Evolutionary conservation across 2,888 invertebrate species (phyloP).

Genomic region (Trissolcus brochymenae): DNA sequence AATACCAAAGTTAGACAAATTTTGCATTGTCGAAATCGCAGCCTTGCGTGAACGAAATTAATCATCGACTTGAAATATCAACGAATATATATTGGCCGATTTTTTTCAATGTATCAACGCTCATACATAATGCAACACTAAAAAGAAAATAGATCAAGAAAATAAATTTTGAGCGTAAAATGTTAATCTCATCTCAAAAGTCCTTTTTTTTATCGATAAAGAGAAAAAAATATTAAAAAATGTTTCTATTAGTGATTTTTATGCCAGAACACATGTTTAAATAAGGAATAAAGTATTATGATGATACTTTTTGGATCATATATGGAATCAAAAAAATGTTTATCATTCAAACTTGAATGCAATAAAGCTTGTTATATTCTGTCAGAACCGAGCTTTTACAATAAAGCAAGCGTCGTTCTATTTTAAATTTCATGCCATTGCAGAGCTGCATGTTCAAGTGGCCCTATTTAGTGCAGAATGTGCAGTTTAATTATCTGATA

Average conservation of each 20-base stretch:
- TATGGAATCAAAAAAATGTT: neutral
- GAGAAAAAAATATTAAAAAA: too few species aligned
- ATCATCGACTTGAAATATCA: neutral
- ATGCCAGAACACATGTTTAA: too few species aligned
- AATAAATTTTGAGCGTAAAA: neutral
- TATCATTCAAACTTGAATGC: neutral
- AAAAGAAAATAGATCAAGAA: neutral
- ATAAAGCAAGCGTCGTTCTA: conserved; percentile 43
- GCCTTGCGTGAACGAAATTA: neutral
- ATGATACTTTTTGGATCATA: too few species aligned
- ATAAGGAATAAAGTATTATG: too few species aligned
- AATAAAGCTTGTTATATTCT: neutral
- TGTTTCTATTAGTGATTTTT: too few species aligned
- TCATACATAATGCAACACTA: neutral
- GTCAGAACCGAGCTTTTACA: conserved; percentile 22
- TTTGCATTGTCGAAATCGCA: neutral
- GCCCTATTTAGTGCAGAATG: conserved; percentile 44
- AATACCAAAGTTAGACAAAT: conserved; percentile 14
- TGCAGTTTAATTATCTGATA: conserved; percentile 58
- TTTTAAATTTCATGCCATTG: conserved; percentile 46
- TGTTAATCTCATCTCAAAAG: too few species aligned
- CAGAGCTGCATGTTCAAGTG: conserved; percentile 41
- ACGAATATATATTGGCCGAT: neutral
- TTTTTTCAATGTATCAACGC: neutral
- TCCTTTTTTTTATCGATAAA: too few species aligned